Evolutionary conservation across 2,113 vertebrate genomes (phyloP).

Genomic region (Merops nubicus): DNA sequence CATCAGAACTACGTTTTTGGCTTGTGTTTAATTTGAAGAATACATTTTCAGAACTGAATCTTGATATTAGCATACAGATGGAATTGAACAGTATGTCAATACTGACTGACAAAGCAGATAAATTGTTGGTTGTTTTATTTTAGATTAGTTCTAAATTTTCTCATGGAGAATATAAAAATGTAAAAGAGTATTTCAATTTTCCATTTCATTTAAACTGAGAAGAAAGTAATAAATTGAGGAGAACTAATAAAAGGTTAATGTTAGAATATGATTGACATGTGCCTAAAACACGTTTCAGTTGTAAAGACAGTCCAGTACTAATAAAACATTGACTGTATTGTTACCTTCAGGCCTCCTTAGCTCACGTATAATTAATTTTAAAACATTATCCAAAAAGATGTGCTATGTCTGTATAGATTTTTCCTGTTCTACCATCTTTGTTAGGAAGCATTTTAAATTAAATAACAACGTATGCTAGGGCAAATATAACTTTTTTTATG

Average conservation of each 20-base stretch:
- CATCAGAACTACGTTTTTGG: constrained; percentile 46
- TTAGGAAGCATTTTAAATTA: constrained; percentile 19
- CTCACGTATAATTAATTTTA: constrained; percentile 57
- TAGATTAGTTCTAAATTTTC: constrained; percentile 70
- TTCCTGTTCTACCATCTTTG: neutral
- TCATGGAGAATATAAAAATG: constrained; percentile 60
- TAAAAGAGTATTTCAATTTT: constrained; percentile 75
- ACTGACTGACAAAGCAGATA: constrained; percentile 73
- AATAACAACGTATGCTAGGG: neutral
- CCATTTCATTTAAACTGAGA: constrained; percentile 68
- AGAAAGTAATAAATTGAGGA: constrained; percentile 69
- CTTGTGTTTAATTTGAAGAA: constrained; percentile 60
- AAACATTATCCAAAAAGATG: neutral
- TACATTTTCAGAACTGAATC: constrained; percentile 61
- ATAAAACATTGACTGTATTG: constrained; percentile 49
- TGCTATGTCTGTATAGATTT: constrained; percentile 32
- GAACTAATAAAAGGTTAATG: constrained; percentile 64
- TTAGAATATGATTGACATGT: constrained; percentile 62
- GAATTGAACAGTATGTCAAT: constrained; percentile 71
- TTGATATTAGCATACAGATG: constrained; percentile 77
- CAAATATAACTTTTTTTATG: neutral
- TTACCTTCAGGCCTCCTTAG: constrained; percentile 25
- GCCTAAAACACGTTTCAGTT: constrained; percentile 57
- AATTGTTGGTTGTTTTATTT: constrained; percentile 59
- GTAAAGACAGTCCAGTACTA: constrained; percentile 46